Conservation (phyloP, 2,797 vertebrate genomes). For the Argentina silus region DNA sequence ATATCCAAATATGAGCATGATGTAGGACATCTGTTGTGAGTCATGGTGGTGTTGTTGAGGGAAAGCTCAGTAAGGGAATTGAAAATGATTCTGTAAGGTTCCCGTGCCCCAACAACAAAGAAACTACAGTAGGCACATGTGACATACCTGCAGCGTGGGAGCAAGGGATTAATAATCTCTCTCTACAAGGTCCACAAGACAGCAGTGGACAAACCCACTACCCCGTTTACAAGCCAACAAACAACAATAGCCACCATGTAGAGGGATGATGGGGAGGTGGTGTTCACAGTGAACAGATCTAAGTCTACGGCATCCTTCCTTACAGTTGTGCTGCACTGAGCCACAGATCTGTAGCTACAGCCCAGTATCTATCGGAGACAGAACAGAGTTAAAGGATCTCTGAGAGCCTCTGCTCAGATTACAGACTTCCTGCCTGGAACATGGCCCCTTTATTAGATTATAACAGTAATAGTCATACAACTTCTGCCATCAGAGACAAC, state of each 20-base stretch:
- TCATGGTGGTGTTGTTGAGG: too few relatives aligned
- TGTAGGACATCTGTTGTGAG: too few relatives aligned
- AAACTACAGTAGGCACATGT: background rate
- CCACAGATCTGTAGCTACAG: conserved; percentile 16
- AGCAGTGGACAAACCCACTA: background rate
- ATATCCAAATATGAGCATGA: too few relatives aligned
- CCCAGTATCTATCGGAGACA: conserved; percentile 1
- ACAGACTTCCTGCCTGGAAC: background rate
- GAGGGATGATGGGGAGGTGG: background rate
- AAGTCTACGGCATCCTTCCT: background rate
- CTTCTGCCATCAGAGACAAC: background rate
- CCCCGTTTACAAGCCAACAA: background rate
- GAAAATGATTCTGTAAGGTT: background rate
- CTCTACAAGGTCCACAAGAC: background rate
- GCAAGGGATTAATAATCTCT: too few relatives aligned
- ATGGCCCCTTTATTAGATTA: background rate
- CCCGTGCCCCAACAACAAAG: background rate
- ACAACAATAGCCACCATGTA: background rate
- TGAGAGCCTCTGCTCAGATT: background rate
- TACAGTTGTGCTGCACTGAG: background rate
- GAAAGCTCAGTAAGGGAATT: background rate
- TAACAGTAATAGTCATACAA: background rate
- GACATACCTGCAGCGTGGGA: background rate
- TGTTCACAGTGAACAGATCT: background rate
- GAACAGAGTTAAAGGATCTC: background rate